Conservation (phyloP, 2,113 vertebrate genomes). For the Cinclus mexicanus region DNA sequence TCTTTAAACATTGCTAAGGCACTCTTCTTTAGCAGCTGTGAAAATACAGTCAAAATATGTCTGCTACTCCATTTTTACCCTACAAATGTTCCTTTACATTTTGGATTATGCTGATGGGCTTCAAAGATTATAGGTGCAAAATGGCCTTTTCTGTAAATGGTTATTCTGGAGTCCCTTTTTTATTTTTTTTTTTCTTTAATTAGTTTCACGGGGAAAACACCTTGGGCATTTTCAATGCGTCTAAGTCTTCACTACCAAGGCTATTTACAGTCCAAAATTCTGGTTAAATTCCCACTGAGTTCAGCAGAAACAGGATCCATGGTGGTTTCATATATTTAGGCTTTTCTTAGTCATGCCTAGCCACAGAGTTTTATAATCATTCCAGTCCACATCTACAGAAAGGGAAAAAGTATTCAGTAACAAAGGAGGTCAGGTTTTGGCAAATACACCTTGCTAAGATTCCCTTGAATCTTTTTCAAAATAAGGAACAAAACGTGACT, state of each 20-base stretch:
- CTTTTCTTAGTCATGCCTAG: conserved; percentile 22
- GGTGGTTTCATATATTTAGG: conserved; percentile 2
- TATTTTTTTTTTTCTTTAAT: fast-evolving
- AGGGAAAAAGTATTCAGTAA: background rate
- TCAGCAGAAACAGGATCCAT: conserved; percentile 28
- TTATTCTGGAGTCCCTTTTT: background rate
- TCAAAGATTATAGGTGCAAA: background rate
- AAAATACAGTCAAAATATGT: background rate
- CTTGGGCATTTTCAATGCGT: background rate
- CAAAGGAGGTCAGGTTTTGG: background rate
- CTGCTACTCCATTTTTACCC: background rate
- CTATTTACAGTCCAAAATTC: background rate
- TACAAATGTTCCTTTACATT: background rate
- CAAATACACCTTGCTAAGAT: background rate
- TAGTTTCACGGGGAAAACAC: background rate
- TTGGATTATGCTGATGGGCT: background rate
- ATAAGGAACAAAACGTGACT: background rate
- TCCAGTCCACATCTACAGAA: background rate
- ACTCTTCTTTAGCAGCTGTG: background rate
- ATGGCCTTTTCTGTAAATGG: background rate
- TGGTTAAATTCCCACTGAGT: conserved; percentile 38
- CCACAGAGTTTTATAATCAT: background rate
- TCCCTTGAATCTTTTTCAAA: background rate
- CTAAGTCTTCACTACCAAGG: background rate
- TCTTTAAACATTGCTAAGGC: background rate